Evolutionary conservation across 2,797 vertebrate species (phyloP).

Genomic region (Notolepis coatsorum): DNA sequence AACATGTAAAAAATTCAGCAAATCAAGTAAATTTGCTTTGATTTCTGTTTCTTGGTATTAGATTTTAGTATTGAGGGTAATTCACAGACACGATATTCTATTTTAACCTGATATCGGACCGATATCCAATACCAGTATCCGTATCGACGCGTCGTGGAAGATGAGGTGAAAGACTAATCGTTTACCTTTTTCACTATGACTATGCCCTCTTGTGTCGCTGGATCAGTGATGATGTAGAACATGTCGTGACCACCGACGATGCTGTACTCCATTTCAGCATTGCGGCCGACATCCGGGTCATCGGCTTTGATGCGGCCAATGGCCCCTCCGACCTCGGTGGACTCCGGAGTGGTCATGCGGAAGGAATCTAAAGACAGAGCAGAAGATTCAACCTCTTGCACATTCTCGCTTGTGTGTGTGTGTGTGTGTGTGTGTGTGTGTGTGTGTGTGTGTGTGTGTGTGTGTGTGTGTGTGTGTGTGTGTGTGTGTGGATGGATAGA

Average conservation of each 20-base stretch:
- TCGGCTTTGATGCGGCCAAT: conserved; percentile 94
- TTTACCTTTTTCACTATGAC: conserved; percentile 93
- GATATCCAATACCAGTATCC: no score
- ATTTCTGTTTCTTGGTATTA: no score
- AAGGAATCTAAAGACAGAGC: conserved; percentile 86
- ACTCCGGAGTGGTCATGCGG: conserved; percentile 89
- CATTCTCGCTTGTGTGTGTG: background rate
- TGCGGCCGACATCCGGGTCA: conserved; percentile 91
- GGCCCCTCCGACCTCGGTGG: conserved; percentile 86
- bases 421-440: background rate
- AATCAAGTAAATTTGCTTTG: no score
- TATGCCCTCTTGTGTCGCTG: conserved; percentile 93
- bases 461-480: accelerated
- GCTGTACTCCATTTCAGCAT: conserved; percentile 92
- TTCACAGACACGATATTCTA: no score
- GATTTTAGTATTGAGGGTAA: no score
- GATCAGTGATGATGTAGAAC: conserved; percentile 93
- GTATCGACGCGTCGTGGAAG: no score
- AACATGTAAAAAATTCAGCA: no score
- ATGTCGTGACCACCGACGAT: conserved; percentile 87
- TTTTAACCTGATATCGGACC: no score
- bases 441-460: background rate
- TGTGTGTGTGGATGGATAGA: no score
- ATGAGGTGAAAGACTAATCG: background rate
- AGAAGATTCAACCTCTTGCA: no score